A percentile compares a stretch with the other conserved stretches of the same genome.
phyloP scores from a whole-genome alignment of 2,113 vertebrate species.

The Engraulis encrasicolus region DNA sequence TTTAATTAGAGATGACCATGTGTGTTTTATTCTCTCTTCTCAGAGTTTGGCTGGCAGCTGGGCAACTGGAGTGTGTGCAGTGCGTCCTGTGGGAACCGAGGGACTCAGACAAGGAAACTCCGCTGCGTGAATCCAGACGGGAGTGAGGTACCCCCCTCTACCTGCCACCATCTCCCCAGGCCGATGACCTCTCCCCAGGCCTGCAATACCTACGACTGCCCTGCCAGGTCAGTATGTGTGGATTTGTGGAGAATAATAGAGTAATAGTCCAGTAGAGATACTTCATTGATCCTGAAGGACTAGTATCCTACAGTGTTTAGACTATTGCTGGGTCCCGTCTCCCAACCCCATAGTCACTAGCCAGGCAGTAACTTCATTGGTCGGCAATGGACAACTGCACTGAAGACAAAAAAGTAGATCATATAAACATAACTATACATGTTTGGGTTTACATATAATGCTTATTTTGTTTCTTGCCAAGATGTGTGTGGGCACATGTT shows the following conservation, averaged over 20 bases:
- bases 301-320: no score
- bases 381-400: no score
- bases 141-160: slow-evolving; percentile 64
- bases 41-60: slow-evolving; percentile 81
- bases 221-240: slow-evolving; percentile 75
- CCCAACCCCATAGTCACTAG: no score
- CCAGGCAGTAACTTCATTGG: no score
- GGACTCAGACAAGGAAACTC: slow-evolving; percentile 68
- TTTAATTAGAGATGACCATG: background rate
- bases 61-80: slow-evolving; percentile 83
- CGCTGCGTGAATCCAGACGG: slow-evolving; percentile 69
- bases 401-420: no score
- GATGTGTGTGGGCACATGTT: background rate
- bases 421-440: background rate
- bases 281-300: no score
- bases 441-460: no score
- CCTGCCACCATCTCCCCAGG: slow-evolving; percentile 75
- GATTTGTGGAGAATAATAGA: no score
- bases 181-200: slow-evolving; percentile 64
- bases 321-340: no score
- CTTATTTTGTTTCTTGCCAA: background rate
- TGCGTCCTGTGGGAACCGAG: slow-evolving; percentile 81
- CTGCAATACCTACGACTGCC: slow-evolving; percentile 82
- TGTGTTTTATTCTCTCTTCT: background rate
- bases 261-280: no score